Percentiles rank a stretch among this genome's conserved stretches.
Evolutionary conservation across 2,888 invertebrate species (phyloP).

Genomic region (Oxystoma pomonae): DNA sequence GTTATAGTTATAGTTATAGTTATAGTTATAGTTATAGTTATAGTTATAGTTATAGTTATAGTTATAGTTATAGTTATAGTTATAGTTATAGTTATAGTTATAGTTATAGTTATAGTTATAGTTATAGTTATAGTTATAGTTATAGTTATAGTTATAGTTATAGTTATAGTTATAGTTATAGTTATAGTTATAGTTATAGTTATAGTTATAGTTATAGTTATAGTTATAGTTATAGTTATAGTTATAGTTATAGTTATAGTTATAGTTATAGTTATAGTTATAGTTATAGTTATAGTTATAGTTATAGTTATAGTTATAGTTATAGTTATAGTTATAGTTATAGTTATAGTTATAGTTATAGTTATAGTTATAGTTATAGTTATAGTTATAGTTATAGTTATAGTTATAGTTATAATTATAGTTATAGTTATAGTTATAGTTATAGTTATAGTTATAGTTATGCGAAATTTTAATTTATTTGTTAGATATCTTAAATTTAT

Average conservation of each 20-base stretch:
- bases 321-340: not conserved
- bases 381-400: not conserved
- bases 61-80: not conserved
- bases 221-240: not conserved
- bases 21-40: too few species aligned
- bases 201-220: not conserved
- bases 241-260: not conserved
- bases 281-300: not conserved
- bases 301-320: not conserved
- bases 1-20: too few species aligned
- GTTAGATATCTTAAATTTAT: too few species aligned
- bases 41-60: too few species aligned
- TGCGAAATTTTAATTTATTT: too few species aligned
- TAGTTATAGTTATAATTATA: not conserved
- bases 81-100: not conserved
- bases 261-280: not conserved
- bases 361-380: not conserved
- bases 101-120: not conserved
- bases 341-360: not conserved
- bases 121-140: not conserved
- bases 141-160: not conserved
- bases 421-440: not conserved
- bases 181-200: not conserved
- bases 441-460: too few species aligned
- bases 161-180: not conserved